Conservation (phyloP, 2,797 vertebrate species). For the Typhlichthys subterraneus region DNA sequence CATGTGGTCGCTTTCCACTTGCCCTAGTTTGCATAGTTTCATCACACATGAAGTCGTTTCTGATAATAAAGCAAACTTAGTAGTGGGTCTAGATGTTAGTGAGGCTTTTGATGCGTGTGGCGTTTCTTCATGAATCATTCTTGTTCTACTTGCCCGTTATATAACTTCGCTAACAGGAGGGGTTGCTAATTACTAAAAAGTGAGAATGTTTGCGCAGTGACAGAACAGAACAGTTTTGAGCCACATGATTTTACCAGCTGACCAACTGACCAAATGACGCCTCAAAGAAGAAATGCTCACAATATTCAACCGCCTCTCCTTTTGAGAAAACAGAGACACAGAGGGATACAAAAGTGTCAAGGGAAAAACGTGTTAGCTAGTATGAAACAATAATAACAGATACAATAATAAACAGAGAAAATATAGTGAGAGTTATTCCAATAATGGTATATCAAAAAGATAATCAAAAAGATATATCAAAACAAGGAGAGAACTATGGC, state of each 20-base stretch:
- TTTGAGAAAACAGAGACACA: too few relatives aligned
- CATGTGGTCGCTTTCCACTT: not conserved
- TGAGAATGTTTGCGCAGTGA: constrained; percentile 17
- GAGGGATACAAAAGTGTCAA: too few relatives aligned
- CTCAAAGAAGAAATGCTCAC: constrained; percentile 2
- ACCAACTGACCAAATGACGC: constrained; percentile 39
- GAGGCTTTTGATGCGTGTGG: not conserved
- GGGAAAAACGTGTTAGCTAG: too few relatives aligned
- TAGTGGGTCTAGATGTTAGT: too few relatives aligned
- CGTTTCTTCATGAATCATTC: constrained; percentile 46
- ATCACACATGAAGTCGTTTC: constrained; percentile 2
- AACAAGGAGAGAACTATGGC: too few relatives aligned
- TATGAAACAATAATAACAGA: too few relatives aligned
- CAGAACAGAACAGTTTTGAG: constrained; percentile 33
- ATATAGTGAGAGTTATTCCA: too few relatives aligned
- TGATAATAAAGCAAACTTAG: not conserved
- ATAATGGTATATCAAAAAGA: too few relatives aligned
- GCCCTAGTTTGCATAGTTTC: constrained; percentile 5
- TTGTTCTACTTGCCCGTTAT: constrained; percentile 35
- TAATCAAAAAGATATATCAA: too few relatives aligned
- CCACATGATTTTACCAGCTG: constrained; percentile 34
- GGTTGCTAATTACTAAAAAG: constrained; percentile 21
- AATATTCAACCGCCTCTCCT: too few relatives aligned
- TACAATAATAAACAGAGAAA: too few relatives aligned
- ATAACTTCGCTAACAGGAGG: constrained; percentile 35